Base-by-base conservation (phyloP, 2,797 vertebrate species). In the Typhlichthys eigenmanni region DNA sequence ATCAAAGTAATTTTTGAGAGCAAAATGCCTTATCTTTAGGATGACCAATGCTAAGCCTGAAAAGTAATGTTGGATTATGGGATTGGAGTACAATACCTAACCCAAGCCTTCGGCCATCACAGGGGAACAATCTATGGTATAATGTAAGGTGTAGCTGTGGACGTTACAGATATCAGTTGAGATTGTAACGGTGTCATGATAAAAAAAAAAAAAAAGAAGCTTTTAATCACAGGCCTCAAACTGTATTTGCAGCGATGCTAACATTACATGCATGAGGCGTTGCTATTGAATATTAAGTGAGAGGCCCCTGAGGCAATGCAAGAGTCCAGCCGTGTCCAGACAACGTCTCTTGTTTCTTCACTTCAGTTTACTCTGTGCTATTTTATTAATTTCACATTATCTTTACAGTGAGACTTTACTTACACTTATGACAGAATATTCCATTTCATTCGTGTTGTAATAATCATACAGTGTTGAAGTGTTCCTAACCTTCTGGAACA, bases 111-210 rank as follows among this genome's bases (percentile, higher is more conserved):
- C 24, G 82, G 84, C 88, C 50, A 3, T 81, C 60, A 52, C 55
- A 71, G 60, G 74, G 61, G 82, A 79, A 71, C 62, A 67, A 45
- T 79, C 68, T 75, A 74, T 72, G 77, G 64, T 69, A 19, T 19
- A 19, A 19, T 69, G 68, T 69, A 85, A 80, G 77, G 53, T 80
- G 59, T 45, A 34, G 6, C 52, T 74, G 76, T 80, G 68, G 84
- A 88, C 79, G 88, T 90, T 80, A 88, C 83, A 86, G 84, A 75
- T 45, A 16, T 80, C 79, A 84, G 76, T 56, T 74, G 56, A 64
- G 71, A 68, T 64, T 87, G 70, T 64, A 69, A 77, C 71, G 77
- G 69, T 57, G 80, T 84, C 79, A 70, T 29, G 58, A 75, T 81
- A n/a, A n/a, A n/a, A n/a, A 71, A 83, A 81, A 80, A 84, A 69